Evolutionary conservation across 2,113 vertebrate genomes (phyloP).

Genomic region (Gyps fulvus): DNA sequence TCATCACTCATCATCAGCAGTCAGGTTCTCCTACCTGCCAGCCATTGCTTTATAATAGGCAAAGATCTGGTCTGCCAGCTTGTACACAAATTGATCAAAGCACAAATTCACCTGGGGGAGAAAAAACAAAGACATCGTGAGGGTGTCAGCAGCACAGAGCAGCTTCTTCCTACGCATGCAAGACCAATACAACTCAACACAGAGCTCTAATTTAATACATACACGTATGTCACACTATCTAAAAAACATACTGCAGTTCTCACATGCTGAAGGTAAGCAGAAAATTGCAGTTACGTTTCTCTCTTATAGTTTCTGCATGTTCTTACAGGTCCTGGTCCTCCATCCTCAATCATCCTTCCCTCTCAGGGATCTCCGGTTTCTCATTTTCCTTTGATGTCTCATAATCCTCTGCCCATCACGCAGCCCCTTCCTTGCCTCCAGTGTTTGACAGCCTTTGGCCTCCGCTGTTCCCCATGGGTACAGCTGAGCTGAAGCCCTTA

Average conservation of each 20-base stretch:
- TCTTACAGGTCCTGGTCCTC: neutral
- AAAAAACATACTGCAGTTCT: neutral
- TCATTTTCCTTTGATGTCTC: neutral
- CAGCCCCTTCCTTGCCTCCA: neutral
- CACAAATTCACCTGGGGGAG: slow-evolving; percentile 92
- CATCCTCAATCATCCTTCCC: neutral
- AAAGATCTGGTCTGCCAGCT: slow-evolving; percentile 98
- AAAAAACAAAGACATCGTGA: neutral
- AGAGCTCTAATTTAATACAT: neutral
- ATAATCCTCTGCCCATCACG: neutral
- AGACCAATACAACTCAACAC: neutral
- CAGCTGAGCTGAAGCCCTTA: neutral
- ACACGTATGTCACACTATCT: neutral
- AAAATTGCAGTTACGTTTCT: neutral
- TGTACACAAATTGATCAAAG: slow-evolving; percentile 99
- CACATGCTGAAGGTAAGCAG: neutral
- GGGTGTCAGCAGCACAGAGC: neutral
- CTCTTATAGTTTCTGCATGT: neutral
- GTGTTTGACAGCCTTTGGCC: neutral
- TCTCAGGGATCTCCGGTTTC: neutral
- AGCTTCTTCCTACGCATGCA: neutral
- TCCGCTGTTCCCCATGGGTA: neutral
- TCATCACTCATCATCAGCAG: neutral
- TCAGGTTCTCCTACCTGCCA: slow-evolving; percentile 83
- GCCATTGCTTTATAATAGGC: slow-evolving; percentile 99